Evolutionary conservation across 2,888 invertebrate genomes (phyloP).

Genomic region (Drosophila monieri): DNA sequence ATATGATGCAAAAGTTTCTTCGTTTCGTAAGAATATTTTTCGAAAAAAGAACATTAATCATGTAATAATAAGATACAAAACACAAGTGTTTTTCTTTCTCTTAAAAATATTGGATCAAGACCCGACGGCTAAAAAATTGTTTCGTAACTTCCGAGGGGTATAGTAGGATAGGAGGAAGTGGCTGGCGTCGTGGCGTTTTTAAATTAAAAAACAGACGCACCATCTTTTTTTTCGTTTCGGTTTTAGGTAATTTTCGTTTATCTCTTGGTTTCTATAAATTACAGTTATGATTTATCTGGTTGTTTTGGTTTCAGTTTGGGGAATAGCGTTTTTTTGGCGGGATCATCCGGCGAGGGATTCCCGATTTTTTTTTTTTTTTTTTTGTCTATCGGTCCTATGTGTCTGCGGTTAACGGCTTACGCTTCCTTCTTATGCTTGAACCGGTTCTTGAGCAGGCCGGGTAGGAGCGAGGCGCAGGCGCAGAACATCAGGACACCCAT

Average conservation of each 20-base stretch:
- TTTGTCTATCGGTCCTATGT: too few relatives aligned
- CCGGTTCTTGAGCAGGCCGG: conserved; percentile 93
- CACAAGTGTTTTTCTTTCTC: conserved; percentile 29
- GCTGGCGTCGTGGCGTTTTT: not conserved
- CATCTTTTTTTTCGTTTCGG: not conserved
- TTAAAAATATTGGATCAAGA: conserved; percentile 40
- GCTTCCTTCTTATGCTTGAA: conserved; percentile 87
- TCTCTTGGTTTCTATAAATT: conserved; percentile 25
- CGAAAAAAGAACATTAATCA: conserved; percentile 10
- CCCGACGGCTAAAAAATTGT: conserved; percentile 24
- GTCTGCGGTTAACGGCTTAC: conserved; percentile 35
- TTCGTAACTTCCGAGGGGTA: not conserved
- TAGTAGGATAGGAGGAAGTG: not conserved
- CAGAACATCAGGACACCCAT: conserved; percentile 90
- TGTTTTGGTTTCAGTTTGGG: conserved; percentile 38
- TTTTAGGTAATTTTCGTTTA: not conserved
- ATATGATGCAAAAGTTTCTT: conserved; percentile 61
- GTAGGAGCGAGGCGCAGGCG: conserved; percentile 93
- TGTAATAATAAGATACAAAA: conserved; percentile 37
- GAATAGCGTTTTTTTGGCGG: conserved; percentile 15
- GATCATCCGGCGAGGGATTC: not conserved
- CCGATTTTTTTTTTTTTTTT: not conserved
- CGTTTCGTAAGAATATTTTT: conserved; percentile 22
- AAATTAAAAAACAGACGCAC: conserved; percentile 3
- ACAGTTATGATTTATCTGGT: conserved; percentile 38